Evolutionary conservation across 1,140 invertebrate species (phyloP), one percentile per base, ranked within the genome.

Genomic region (Belonocnema kinseyi): DNA sequence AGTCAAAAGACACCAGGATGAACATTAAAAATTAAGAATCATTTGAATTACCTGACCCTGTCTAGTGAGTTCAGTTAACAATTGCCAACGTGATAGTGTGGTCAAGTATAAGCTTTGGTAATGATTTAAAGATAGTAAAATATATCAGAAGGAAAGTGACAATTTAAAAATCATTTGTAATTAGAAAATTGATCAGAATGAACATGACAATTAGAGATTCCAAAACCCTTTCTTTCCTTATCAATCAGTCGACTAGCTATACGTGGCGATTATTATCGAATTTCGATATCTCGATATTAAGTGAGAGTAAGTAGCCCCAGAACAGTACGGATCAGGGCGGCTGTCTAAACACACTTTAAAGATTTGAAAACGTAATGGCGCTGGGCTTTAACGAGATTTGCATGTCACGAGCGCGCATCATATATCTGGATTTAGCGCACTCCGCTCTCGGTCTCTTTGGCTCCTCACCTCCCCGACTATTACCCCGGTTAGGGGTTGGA

Each of bases 261-360:
- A 26, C 13, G 56, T 12, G 8, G 6, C 19, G 4, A 33, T 66
- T 66, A 66, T 66, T 40, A 66, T 66, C 58, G 5, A 12, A 16
- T 33, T 13, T 33, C 58, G 58, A 61, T 74, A 70, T 73, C 50
- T 26, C 73, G 66, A 73, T 74, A 73, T 76, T 61, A 79, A 77
- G 77, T 81, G 74, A 74, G 76, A 70, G 26, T 76, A 84, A 82
- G 82, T 84, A 81, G 78, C 76, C 74, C 75, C 33, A 77, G 80
- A 21, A 40, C 19, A 66, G 75, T 79, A 74, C 72, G 82, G 84
- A 85, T 81, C 81, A 83, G 80, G 86, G 85, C 87, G 87, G 83
- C 90, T 91, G 88, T 91, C 90, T 91, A 91, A 91, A 91, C 88
- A 91, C 89, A 91, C 90, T 91, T 91, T 91, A 91, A 91, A 91